Conservation (phyloP, 2,888 invertebrate genomes). For the Tricholauxania praeusta region DNA sequence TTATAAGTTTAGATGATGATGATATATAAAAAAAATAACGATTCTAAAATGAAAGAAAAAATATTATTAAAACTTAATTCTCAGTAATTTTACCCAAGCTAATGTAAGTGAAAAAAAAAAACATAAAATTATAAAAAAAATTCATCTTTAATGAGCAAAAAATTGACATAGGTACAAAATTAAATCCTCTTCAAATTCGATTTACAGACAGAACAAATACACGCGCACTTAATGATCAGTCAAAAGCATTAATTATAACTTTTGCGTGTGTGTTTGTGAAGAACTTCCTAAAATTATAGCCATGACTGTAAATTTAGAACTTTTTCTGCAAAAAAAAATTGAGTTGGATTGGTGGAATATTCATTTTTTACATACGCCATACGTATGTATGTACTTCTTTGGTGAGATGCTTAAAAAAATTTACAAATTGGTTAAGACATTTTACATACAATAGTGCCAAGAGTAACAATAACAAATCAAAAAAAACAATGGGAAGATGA, state of each 20-base stretch:
- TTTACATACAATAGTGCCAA: neutral
- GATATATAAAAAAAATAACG: constrained; percentile 1
- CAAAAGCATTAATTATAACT: too few relatives aligned
- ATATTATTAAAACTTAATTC: constrained; percentile 3
- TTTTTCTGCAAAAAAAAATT: too few relatives aligned
- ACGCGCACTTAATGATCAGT: neutral
- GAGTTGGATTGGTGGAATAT: too few relatives aligned
- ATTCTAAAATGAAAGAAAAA: neutral
- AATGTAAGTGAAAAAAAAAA: neutral
- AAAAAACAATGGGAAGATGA: neutral
- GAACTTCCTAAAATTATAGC: too few relatives aligned
- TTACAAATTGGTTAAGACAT: too few relatives aligned
- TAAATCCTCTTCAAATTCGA: neutral
- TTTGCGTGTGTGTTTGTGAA: too few relatives aligned
- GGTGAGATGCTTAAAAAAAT: too few relatives aligned
- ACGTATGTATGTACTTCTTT: too few relatives aligned
- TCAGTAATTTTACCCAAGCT: neutral
- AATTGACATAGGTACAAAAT: neutral
- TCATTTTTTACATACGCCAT: too few relatives aligned
- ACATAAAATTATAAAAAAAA: neutral
- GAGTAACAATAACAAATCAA: neutral
- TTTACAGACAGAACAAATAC: neutral
- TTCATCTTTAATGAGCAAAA: constrained; percentile 12
- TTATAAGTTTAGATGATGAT: neutral
- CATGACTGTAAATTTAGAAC: too few relatives aligned